Base-by-base conservation (phyloP, 1,140 invertebrate species). In the Nylanderia fulva region DNA sequence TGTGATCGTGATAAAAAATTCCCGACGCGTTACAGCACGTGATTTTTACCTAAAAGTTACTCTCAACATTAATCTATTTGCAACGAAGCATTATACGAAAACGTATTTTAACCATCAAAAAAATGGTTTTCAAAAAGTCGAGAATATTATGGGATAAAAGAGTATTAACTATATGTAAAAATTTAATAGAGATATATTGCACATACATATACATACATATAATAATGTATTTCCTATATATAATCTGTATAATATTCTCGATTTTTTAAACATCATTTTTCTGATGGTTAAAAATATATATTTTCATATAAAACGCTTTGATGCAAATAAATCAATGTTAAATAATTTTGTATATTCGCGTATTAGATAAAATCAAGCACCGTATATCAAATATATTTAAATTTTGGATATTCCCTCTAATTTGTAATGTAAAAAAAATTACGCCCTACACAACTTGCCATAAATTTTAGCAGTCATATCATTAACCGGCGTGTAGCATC, bases 1-100 rank as follows among this genome's bases (percentile, higher is more conserved):
- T 58, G 52, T 52, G n/a, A 82, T 42, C 36, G 18, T 15, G 24
- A 42, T 39, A 68, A 82, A 80, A 82, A 82, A 45, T 82, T 82
- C 52, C n/a, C 66, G n/a, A 18, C 27, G 45, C 52, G 54, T 58
- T 58, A 54, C 36, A 52, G 24, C 52, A 13, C 13, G 66, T n/a
- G 33, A 72, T 82, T 71, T 80, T 24, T 69, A 68, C 21, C 13
- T n/a, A 39, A 64, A 79, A 69, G 33, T 79, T 69, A 68, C 64
- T 79, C 64, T 79, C 27, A 39, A 36, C 64, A 21, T 52, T 27
- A 54, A 69, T 8, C 21, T 39, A 76, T 24, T 75, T 18, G 58
- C 11, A 27, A 42, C 24, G 27, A 63, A 76, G 18, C 29, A 63
- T 63, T 15, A 6, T 29, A 42, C 27, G 0, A 76, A 63, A 21